A percentile compares a stretch with the other conserved stretches of the same genome.
Conservation (phyloP, 2,113 vertebrate species). For the Dinomys branickii region DNA sequence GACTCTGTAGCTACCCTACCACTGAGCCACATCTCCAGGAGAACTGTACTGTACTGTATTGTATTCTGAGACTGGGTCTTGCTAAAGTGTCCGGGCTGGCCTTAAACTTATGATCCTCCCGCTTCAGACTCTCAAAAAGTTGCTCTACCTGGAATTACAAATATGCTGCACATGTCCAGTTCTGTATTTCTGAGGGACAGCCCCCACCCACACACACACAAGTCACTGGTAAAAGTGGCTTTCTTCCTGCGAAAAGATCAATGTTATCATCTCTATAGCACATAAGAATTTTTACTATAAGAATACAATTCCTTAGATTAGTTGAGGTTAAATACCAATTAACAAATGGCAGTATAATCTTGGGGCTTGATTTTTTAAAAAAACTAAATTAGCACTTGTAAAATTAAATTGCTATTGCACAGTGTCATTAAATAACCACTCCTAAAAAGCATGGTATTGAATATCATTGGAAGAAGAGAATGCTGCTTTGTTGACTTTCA, state of each 20-base stretch:
- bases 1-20: not conserved
- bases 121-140: not conserved
- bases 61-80: not conserved
- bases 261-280: not conserved
- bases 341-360: not conserved
- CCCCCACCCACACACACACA: no score
- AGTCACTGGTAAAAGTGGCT: constrained; percentile 10
- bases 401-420: not conserved
- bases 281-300: not conserved
- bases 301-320: not conserved
- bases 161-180: not conserved
- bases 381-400: not conserved
- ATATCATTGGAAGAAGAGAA: not conserved
- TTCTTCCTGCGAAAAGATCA: constrained; percentile 13
- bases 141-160: not conserved
- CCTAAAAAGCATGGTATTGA: not conserved
- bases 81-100: not conserved
- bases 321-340: not conserved
- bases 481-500: not conserved
- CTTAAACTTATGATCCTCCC: not conserved
- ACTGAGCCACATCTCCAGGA: not conserved
- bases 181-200: not conserved
- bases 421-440: not conserved
- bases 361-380: not conserved
- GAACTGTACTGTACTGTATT: not conserved